These are phyloP conservation scores for Steinernema feltiae DNA, from an alignment of 1,140 invertebrate genomes.

Conservation along the genomic window DNA sequence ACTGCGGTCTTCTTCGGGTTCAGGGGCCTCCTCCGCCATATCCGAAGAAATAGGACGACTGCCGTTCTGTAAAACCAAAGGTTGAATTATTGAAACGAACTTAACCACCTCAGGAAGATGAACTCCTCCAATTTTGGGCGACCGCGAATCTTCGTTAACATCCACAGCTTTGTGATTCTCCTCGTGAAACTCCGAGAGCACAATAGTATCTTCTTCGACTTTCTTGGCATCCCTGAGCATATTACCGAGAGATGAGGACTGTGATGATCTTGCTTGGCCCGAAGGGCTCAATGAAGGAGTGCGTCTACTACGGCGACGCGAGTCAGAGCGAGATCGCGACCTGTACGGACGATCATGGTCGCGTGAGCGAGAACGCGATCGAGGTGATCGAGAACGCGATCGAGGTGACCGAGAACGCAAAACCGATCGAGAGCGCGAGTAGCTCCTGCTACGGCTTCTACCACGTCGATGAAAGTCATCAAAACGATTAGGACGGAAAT, in stretches of 20 bases:
- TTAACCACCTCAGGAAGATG: no score
- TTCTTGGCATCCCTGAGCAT: not conserved
- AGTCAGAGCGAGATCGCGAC: constrained; percentile 14
- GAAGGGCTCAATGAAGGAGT: no score
- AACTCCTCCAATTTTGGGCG: no score
- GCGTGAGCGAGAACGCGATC: not conserved
- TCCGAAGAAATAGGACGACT: constrained; percentile 13
- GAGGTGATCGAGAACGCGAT: constrained; percentile 4
- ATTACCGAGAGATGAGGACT: not conserved
- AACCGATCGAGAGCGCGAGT: not conserved
- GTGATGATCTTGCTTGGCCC: no score
- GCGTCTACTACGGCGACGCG: not conserved
- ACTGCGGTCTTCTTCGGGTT: not conserved
- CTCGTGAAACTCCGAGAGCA: not conserved
- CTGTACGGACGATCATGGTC: not conserved
- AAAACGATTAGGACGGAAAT: no score
- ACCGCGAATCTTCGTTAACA: no score
- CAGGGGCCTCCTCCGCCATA: not conserved
- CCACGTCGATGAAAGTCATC: not conserved
- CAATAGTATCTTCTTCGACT: not conserved
- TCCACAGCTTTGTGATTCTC: no score
- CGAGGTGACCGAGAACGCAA: constrained; percentile 15
- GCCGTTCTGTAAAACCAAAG: not conserved
- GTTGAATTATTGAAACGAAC: no score
- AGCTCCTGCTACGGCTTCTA: constrained; percentile 11